Evolutionary conservation across 2,888 invertebrate genomes (phyloP), one percentile per base, ranked within the genome.

Genomic region (Melinaea menophilus): DNA sequence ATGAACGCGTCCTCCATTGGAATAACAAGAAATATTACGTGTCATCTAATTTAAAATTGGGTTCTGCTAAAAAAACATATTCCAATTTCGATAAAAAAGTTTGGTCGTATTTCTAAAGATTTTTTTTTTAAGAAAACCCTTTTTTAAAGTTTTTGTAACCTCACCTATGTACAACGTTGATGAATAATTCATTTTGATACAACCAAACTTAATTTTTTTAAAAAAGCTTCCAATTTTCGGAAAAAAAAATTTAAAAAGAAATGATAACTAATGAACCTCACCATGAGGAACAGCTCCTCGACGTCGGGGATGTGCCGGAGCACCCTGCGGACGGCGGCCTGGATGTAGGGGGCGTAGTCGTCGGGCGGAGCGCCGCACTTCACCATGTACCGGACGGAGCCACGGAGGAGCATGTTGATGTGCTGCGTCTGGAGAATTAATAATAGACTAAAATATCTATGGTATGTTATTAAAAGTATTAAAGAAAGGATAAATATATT

Each of bases 341-440:
- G 95, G 65, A 98, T 90, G 78, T 96, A 95, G 0, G 93, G 90
- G 74, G 96, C 95, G 83, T 94, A 94, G 65, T 95, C 93, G 80
- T 98, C 97, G 72, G 94, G 95, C 1, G 93, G 93, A 74, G 95
- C 92, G 65, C 95, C 94, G 71, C 88, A 86, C 56, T 95, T 94
- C 35, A 93, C 92, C 91, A 98, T 92, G 77, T 96, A 96, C n/a
- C 93, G 93, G 66, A 97, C 95, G 31, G 98, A 94, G 72, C 98
- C 97, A 35, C 95, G 95, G 59, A 99, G 84, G 71, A 98, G 93
- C 31, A 94, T 93, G 82, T 98, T 97, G 0, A 98, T 92, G 81
- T 98, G 97, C 69, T 94, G 93, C 56, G 94, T 93, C 97, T 97
- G 79, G 7, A 2, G 9, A 51, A 31, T 22, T 86, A 84, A 58